Evolutionary conservation across 1,140 invertebrate genomes (phyloP), one percentile per base, ranked within the genome.

Genomic region (Doryteuthis pealeii): DNA sequence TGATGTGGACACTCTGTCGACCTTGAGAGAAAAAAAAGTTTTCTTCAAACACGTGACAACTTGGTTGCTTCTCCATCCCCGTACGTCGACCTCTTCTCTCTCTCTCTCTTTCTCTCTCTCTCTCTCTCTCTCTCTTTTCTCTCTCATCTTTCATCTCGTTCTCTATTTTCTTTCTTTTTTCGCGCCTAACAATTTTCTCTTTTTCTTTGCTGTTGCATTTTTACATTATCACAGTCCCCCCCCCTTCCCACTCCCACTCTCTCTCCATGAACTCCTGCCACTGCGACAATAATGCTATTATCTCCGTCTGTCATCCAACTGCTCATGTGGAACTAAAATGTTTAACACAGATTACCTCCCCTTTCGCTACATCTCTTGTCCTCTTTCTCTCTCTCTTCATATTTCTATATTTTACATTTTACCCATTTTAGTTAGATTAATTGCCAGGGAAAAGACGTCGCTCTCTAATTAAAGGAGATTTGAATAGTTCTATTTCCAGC

Each of bases 191-290:
- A 12, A 30, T 18, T 58, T 68, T 33, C 73, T 70, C 33, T 65
- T 74, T 33, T 58, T 40, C 69, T 58, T 74, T 33, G 12, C 33
- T 22, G 31, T 40, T 10, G 62, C 43, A 70, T 35, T 49, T 10
- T 58, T 69, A 35, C 58, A 35, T 70, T 65, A 22, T 22, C 65
- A 32, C 69, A 32, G 70, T 10, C 73, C 69, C 8, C 58, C 69
- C 30, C 70, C 30, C 30, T 35, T 69, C 30, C 58, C 40, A 33
- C 35, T 49, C 10, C 73, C 69, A 32, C 65, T 3, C 3, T 12
- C 69, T 30, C 66, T 68, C 69, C 66, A 70, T 10, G 62, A 32
- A 15, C 62, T 74, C 69, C 73, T 43, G 65, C 73, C 32, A 31
- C 73, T 43, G 10, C 58, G 26, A 33, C 73, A 18, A 8, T 1